A percentile compares a stretch with the other conserved stretches of the same genome.
Evolutionary conservation across 2,888 invertebrate genomes (phyloP).

Genomic region (Tolmerus cingulatus): DNA sequence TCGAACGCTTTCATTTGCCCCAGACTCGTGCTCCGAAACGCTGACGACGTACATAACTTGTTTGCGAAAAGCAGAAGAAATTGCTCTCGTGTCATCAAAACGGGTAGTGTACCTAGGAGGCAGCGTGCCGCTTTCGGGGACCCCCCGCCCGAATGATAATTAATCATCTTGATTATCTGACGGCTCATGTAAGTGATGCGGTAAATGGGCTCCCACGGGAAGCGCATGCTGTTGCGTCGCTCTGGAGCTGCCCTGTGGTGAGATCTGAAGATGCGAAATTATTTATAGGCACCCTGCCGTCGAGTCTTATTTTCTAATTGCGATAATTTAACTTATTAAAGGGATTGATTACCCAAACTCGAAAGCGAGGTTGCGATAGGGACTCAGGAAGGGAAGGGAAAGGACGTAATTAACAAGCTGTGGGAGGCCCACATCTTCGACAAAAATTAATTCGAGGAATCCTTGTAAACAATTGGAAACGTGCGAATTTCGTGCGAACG

Average conservation of each 20-base stretch:
- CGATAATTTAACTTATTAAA: not conserved
- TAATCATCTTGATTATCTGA: not conserved
- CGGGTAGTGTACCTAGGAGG: not conserved
- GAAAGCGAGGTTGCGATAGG: not conserved
- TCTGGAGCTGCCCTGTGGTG: not conserved
- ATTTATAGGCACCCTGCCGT: not conserved
- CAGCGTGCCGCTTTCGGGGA: not conserved
- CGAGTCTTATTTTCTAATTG: not conserved
- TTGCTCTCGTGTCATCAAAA: not conserved
- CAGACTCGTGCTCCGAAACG: not conserved
- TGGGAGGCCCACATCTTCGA: not conserved
- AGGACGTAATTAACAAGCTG: not conserved
- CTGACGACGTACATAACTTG: not conserved
- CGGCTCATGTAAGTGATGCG: not conserved
- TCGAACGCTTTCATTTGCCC: not conserved
- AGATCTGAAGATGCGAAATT: not conserved
- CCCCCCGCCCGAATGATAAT: not conserved
- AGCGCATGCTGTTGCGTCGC: not conserved
- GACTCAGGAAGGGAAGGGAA: not conserved
- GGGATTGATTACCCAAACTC: not conserved
- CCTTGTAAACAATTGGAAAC: not conserved
- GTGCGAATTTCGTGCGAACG: constrained; percentile 70
- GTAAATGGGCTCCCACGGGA: not conserved
- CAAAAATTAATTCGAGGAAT: not conserved
- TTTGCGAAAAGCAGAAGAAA: not conserved